Base-by-base conservation (phyloP, 1,140 invertebrate genomes). In the Zelostemma sp. region DNA sequence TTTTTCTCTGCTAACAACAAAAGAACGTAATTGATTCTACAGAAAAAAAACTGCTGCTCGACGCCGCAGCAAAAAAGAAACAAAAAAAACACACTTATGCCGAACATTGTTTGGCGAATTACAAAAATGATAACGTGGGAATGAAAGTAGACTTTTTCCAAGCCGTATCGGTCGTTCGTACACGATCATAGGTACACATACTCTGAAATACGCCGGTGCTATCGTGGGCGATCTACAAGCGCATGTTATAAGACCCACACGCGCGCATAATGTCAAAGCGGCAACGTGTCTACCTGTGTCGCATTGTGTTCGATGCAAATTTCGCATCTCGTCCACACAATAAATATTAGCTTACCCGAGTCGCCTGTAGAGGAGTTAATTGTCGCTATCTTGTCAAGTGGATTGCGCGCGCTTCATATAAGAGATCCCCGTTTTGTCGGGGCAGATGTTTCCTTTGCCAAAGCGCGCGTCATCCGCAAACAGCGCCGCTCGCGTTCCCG, bases 221-320 rank as follows among this genome's bases (percentile, higher is more conserved):
- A 70, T 64, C 55, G 74, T 78, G 71, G 73, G 73, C 73, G 73
- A 77, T 69, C 67, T 67, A 61, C 68, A 56, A 50, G 63, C 47
- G 66, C 62, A 59, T 68, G 73, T 77, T 73, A 78, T 77, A 78
- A 78, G 68, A 72, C 50, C 59, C 68, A 72, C 68, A 53, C 63
- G 63, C 63, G 63, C 67, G 67, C 62, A 63, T 64, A 67, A 64
- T 60, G 68, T 67, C 68, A 66, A 59, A 58, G 59, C 59, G 51
- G 63, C 59, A 43, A 67, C 55, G 63, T 64, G 60, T 72, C 68
- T 67, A 72, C 68, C 63, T 18, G 56, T 72, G 63, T 72, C 56
- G 56, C 69, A 72, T 72, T 67, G 69, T 67, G 63, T 68, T 72
- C 51, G 60, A 72, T 72, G 70, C 70, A 72, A 72, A 72, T 72